These are phyloP conservation scores for Meloidogyne hapla DNA, from an alignment of 1,140 invertebrate species.

Conservation along the genomic window DNA sequence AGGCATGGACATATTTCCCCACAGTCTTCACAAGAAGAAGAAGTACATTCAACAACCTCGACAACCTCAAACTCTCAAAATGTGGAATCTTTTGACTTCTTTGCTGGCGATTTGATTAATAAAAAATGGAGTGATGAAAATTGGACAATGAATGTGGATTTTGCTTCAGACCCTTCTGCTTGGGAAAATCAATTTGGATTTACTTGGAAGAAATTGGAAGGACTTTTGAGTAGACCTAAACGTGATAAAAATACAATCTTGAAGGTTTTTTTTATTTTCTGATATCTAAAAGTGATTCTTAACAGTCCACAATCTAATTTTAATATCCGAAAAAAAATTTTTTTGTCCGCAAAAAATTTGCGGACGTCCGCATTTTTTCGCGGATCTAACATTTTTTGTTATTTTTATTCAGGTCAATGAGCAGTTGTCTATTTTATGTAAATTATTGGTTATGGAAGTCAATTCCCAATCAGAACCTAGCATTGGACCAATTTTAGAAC, in stretches of 20 bases:
- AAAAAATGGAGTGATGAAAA: neutral
- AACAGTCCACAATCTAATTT: no score
- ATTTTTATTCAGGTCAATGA: slow-evolving; percentile 78
- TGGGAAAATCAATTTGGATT: slow-evolving; percentile 78
- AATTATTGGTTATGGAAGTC: slow-evolving; percentile 80
- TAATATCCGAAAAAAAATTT: no score
- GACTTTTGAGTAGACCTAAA: slow-evolving; percentile 76
- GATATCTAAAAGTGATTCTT: no score
- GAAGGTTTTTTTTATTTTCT: slow-evolving; percentile 34
- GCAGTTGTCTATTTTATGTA: slow-evolving; percentile 86
- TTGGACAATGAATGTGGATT: slow-evolving; percentile 46
- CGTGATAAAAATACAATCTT: slow-evolving; percentile 42
- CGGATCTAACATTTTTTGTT: slow-evolving; percentile 82
- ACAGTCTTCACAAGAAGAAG: neutral
- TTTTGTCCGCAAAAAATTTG: slow-evolving; percentile 68
- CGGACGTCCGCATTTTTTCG: slow-evolving; percentile 64
- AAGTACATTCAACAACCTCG: neutral
- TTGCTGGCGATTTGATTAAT: neutral
- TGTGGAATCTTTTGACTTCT: neutral
- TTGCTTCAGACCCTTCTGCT: slow-evolving; percentile 55
- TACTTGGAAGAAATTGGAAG: slow-evolving; percentile 86
- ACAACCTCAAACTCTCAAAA: neutral
- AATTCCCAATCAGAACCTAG: slow-evolving; percentile 56
- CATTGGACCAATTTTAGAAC: slow-evolving; percentile 67
- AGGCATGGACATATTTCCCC: slow-evolving; percentile 6